These are phyloP conservation scores for Thera britannica DNA, from an alignment of 2,888 invertebrate genomes.

Conservation along the genomic window DNA sequence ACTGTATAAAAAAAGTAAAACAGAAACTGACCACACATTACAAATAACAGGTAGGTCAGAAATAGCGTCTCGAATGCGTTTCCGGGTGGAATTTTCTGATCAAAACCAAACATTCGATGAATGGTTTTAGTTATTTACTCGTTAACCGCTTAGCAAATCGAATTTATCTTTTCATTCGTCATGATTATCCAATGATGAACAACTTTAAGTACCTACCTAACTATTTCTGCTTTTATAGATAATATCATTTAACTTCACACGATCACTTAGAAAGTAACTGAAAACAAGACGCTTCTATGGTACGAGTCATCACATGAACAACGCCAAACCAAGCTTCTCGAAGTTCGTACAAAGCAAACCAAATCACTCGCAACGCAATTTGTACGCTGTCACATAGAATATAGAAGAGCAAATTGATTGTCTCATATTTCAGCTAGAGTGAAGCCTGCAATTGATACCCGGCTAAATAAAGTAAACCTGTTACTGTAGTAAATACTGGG, in stretches of 20 bases:
- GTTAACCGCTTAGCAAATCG: constrained; percentile 1
- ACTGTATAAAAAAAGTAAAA: no score
- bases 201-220: neutral
- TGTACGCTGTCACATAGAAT: constrained; percentile 6
- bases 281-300: constrained; percentile 27
- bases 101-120: neutral
- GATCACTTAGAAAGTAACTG: constrained; percentile 16
- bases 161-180: neutral
- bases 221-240: constrained; percentile 6
- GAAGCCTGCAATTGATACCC: constrained; percentile 26
- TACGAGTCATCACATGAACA: constrained; percentile 22
- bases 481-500: constrained; percentile 22
- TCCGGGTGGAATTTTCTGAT: neutral
- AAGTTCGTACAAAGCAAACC: constrained; percentile 7
- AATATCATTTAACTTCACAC: neutral
- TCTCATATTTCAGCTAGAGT: neutral
- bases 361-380: constrained; percentile 16
- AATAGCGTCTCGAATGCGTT: neutral
- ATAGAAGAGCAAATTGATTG: constrained; percentile 20
- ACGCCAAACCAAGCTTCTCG: constrained; percentile 17
- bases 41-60: no score
- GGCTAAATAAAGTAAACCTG: constrained; percentile 31
- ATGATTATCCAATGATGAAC: constrained; percentile 1
- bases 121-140: neutral
- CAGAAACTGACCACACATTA: no score